Conservation (phyloP, 1,140 invertebrate genomes). For the Tribolium madens region DNA sequence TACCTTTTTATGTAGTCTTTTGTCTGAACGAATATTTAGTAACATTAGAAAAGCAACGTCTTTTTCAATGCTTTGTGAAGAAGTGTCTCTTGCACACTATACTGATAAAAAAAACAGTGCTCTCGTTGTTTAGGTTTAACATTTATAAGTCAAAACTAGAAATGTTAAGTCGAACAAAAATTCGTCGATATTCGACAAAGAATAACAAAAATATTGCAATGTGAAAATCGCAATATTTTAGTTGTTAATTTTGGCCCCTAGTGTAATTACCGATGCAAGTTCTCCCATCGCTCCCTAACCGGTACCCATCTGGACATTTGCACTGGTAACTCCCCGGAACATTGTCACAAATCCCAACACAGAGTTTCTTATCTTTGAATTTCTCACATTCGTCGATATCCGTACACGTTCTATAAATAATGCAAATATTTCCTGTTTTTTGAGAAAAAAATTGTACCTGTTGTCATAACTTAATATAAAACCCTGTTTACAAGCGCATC, state of each 20-base stretch:
- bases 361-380: slow-evolving; percentile 77
- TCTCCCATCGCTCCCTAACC: slow-evolving; percentile 74
- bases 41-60: background rate
- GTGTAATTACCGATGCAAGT: slow-evolving; percentile 82
- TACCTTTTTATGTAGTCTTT: too few species aligned
- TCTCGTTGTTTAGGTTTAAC: too few species aligned
- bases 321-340: slow-evolving; percentile 89
- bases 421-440: background rate
- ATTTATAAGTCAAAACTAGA: too few species aligned
- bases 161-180: too few species aligned
- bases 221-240: too few species aligned
- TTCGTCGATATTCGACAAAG: too few species aligned
- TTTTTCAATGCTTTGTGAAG: too few species aligned
- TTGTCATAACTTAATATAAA: slow-evolving; percentile 80
- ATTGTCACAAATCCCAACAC: slow-evolving; percentile 90
- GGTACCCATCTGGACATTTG: slow-evolving; percentile 88
- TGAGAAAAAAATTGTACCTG: slow-evolving; percentile 65
- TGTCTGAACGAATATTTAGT: too few species aligned
- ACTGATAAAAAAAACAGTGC: too few species aligned
- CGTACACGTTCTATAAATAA: slow-evolving; percentile 74
- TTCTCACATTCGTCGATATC: slow-evolving; percentile 91
- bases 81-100: too few species aligned
- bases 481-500: slow-evolving; percentile 81
- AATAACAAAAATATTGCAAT: too few species aligned
- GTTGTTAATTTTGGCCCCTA: too few species aligned